phyloP scores from a whole-genome alignment of 2,113 vertebrate genomes.

The Dascyllus trimaculatus region DNA sequence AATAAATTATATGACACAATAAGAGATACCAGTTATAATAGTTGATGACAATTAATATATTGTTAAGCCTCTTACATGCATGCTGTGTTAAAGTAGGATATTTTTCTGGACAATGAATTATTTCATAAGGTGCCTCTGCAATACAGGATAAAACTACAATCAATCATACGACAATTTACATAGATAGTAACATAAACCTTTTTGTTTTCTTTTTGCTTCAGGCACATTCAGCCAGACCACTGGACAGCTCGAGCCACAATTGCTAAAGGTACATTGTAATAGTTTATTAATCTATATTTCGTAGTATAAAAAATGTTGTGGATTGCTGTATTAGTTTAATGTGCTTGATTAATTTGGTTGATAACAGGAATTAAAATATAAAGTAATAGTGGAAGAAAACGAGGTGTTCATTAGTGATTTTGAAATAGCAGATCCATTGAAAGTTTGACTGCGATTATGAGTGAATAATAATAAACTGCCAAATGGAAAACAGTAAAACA shows the following conservation, averaged over 20 bases:
- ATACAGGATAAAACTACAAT: no score
- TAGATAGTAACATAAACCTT: not conserved
- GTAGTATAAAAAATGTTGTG: not conserved
- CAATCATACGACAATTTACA: not conserved
- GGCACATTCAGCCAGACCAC: no score
- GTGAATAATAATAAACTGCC: constrained; percentile 17
- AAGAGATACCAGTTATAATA: not conserved
- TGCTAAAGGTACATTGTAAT: not conserved
- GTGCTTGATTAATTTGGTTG: not conserved
- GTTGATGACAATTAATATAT: not conserved
- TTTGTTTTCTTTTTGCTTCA: no score
- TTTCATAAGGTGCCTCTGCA: no score
- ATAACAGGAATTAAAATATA: constrained; percentile 4
- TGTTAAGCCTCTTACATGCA: not conserved
- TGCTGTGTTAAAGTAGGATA: not conserved
- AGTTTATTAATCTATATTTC: not conserved
- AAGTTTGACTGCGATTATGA: not conserved
- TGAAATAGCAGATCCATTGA: not conserved
- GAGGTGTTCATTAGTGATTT: not conserved
- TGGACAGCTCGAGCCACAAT: not conserved
- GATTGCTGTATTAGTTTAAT: not conserved
- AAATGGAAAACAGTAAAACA: constrained; percentile 26
- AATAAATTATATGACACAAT: constrained; percentile 10
- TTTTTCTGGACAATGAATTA: not conserved
- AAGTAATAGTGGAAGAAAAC: not conserved